phyloP scores from a whole-genome alignment of 2,888 invertebrate genomes.

The Orthosia incerta region DNA sequence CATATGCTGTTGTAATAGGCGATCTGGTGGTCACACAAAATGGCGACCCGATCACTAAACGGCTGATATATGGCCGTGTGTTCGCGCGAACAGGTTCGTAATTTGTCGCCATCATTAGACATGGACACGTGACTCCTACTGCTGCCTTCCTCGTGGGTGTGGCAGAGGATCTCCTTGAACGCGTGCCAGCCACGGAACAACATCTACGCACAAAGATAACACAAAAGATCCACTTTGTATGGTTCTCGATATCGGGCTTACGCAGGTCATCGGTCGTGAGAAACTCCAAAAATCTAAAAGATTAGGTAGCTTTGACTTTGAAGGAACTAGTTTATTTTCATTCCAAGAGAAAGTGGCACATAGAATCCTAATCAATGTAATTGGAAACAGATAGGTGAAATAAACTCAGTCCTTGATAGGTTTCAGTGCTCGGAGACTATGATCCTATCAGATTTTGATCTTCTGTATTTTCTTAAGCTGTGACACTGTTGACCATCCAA shows the following conservation, averaged over 20 bases:
- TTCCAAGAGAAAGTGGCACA: not conserved
- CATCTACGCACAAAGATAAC: not conserved
- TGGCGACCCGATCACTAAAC: constrained; percentile 53
- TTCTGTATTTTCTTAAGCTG: constrained; percentile 24
- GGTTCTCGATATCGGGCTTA: not conserved
- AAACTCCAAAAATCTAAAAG: not conserved
- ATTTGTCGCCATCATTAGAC: constrained; percentile 64
- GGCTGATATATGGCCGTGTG: constrained; percentile 49
- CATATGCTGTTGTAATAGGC: constrained; percentile 1
- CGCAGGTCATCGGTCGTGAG: not conserved
- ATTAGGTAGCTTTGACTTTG: too few species aligned
- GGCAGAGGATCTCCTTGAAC: constrained; percentile 72
- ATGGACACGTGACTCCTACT: constrained; percentile 65
- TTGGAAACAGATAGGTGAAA: not conserved
- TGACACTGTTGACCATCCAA: constrained; percentile 10
- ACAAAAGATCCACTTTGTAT: constrained; percentile 30
- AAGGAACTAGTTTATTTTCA: not conserved
- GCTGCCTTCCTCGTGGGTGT: constrained; percentile 77
- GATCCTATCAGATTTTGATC: not conserved
- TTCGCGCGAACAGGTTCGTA: constrained; percentile 52
- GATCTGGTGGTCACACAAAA: constrained; percentile 35
- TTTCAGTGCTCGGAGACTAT: not conserved
- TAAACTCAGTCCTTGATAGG: not conserved
- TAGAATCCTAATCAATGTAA: not conserved
- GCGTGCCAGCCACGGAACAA: constrained; percentile 46